Evolutionary conservation across 2,888 invertebrate species (phyloP).

Genomic region (Nasonovia ribisnigri): DNA sequence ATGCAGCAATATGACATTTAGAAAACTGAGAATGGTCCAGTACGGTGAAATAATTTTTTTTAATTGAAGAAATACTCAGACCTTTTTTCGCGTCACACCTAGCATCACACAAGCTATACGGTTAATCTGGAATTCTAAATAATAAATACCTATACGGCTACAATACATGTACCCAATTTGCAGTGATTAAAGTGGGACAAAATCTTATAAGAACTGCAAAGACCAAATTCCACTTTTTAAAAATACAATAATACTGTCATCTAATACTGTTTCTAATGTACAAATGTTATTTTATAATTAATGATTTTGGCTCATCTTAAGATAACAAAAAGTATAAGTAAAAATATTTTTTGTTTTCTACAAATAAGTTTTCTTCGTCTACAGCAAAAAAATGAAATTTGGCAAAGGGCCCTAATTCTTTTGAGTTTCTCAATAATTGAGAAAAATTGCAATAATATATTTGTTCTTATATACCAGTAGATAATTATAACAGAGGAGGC

Average conservation of each 20-base stretch:
- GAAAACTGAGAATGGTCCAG: not conserved
- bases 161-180: not conserved
- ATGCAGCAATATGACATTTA: not conserved
- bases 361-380: not conserved
- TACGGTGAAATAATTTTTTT: not conserved
- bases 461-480: not conserved
- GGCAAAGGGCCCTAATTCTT: not conserved
- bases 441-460: not conserved
- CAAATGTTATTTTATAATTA: not conserved
- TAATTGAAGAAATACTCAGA: not conserved
- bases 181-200: not conserved
- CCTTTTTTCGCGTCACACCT: not conserved
- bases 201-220: not conserved
- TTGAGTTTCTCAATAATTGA: not conserved
- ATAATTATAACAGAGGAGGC: not conserved
- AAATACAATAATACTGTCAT: not conserved
- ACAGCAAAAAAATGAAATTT: not conserved
- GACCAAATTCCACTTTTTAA: not conserved
- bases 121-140: not conserved
- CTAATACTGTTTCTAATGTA: not conserved
- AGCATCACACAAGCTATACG: not conserved
- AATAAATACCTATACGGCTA: not conserved
- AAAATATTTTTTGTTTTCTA: not conserved
- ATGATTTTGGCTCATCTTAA: not conserved
- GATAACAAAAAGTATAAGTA: not conserved